Percentiles rank a stretch among this genome's conserved stretches.
Conservation (phyloP, 2,113 vertebrate genomes). For the Gnathonemus echidnorhynchus region DNA sequence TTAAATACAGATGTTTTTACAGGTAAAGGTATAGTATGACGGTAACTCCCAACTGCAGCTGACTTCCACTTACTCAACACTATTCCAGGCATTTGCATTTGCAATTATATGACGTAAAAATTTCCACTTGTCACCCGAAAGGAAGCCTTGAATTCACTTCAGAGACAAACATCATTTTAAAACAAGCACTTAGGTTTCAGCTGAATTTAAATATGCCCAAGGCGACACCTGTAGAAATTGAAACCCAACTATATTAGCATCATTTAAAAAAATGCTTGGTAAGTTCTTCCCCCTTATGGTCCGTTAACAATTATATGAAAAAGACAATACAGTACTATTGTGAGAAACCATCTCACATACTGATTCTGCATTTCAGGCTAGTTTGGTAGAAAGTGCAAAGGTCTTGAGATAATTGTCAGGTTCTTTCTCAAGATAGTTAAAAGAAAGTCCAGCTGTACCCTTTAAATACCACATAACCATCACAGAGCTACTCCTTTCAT, state of each 20-base stretch:
- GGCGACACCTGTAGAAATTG: background rate
- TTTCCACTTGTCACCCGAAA: background rate
- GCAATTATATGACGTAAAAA: background rate
- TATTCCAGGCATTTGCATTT: background rate
- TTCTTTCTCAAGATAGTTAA: background rate
- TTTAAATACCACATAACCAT: background rate
- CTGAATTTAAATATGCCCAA: background rate
- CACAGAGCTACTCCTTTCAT: background rate
- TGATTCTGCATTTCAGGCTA: background rate
- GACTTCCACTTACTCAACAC: background rate
- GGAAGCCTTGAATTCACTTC: background rate
- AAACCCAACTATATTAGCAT: background rate
- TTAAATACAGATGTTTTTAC: background rate
- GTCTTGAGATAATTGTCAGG: background rate
- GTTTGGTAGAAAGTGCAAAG: background rate
- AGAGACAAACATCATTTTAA: background rate
- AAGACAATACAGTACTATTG: background rate
- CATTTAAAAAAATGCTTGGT: background rate
- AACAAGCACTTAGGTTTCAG: background rate
- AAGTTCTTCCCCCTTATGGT: background rate
- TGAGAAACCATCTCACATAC: background rate
- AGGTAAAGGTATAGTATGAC: background rate
- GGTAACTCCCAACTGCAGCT: background rate
- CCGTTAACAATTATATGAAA: background rate
- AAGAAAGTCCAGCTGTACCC: background rate